phyloP scores from a whole-genome alignment of 2,888 invertebrate genomes.

The Kuschelorhynchus macadamiae region DNA sequence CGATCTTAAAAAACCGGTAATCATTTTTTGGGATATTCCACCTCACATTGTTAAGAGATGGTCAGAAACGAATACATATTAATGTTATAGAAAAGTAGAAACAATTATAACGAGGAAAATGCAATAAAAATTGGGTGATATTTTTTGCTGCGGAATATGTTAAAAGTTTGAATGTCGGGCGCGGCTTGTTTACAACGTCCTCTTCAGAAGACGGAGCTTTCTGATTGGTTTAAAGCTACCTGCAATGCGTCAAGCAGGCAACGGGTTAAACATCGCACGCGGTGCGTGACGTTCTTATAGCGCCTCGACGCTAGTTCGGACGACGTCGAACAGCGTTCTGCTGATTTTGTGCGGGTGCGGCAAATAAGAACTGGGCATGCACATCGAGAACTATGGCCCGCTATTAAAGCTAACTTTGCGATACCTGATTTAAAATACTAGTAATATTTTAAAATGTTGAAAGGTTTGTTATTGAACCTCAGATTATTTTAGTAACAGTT shows the following conservation, averaged over 20 bases:
- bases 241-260: constrained; percentile 84
- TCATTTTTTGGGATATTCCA: background rate
- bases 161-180: constrained; percentile 77
- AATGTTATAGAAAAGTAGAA: too few relatives aligned
- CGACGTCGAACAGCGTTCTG: constrained; percentile 50
- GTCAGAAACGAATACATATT: too few relatives aligned
- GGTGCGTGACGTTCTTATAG: constrained; percentile 60
- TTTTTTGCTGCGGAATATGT: constrained; percentile 75
- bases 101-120: too few relatives aligned
- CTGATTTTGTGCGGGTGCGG: constrained; percentile 65
- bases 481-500: too few relatives aligned
- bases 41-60: constrained; percentile 17
- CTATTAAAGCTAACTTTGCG: constrained; percentile 50
- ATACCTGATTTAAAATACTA: constrained; percentile 43
- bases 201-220: constrained; percentile 71
- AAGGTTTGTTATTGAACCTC: too few relatives aligned
- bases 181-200: constrained; percentile 82
- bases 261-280: constrained; percentile 63
- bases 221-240: constrained; percentile 87
- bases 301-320: constrained; percentile 53
- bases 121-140: constrained; percentile 63
- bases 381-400: constrained; percentile 42
- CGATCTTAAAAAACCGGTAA: constrained; percentile 50
- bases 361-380: constrained; percentile 55
- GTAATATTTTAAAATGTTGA: too few relatives aligned